Percentiles rank a stretch among this genome's conserved stretches.
Conservation (phyloP, 2,113 vertebrate genomes). For the Megaleporinus macrocephalus region DNA sequence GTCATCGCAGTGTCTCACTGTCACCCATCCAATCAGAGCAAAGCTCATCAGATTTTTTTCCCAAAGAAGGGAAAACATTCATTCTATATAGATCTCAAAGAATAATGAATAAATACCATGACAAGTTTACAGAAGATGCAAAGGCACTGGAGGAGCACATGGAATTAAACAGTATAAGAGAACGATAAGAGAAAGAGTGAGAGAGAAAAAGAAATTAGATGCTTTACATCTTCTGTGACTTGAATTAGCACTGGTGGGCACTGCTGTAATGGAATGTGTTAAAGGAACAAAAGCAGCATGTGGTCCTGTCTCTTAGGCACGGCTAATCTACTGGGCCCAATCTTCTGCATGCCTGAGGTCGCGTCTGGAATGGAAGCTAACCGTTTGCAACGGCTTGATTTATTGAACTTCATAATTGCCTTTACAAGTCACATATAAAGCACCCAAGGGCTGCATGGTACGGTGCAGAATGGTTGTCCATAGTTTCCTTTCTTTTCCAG, state of each 20-base stretch:
- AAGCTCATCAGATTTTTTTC: no score
- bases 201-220: background rate
- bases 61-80: no score
- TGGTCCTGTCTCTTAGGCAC: background rate
- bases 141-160: no score
- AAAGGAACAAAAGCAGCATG: slow-evolving; percentile 11
- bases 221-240: background rate
- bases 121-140: no score
- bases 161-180: background rate
- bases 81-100: no score
- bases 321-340: background rate
- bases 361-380: background rate
- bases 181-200: background rate
- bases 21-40: no score
- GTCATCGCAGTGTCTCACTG: no score
- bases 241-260: background rate
- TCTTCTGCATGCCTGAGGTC: slow-evolving; percentile 7
- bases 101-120: no score
- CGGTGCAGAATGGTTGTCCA: slow-evolving; percentile 4
- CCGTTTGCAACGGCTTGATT: slow-evolving; percentile 16
- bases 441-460: slow-evolving; percentile 8
- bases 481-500: slow-evolving; percentile 4
- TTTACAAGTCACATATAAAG: slow-evolving; percentile 26
- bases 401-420: slow-evolving; percentile 29
- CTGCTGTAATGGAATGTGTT: slow-evolving; percentile 19